Conservation (phyloP, 2,888 invertebrate genomes). For the Ectemnius lituratus region DNA sequence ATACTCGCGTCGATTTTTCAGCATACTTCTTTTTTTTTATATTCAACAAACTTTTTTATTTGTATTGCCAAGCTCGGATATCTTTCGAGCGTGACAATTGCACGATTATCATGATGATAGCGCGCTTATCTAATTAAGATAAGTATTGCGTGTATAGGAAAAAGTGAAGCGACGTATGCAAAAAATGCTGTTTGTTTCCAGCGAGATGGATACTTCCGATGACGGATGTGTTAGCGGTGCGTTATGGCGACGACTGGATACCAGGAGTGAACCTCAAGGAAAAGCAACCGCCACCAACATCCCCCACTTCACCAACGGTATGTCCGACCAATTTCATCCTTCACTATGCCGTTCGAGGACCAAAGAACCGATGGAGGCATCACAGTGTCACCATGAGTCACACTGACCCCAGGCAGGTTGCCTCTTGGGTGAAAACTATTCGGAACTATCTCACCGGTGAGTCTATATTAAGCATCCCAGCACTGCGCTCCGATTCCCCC, state of each 20-base stretch:
- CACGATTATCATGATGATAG: too few relatives aligned
- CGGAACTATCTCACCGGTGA: slow-evolving; percentile 79
- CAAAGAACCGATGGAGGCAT: slow-evolving; percentile 81
- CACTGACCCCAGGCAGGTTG: slow-evolving; percentile 81
- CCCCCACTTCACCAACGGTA: slow-evolving; percentile 59
- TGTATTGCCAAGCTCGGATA: too few relatives aligned
- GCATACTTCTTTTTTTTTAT: too few relatives aligned
- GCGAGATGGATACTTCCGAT: slow-evolving; percentile 80
- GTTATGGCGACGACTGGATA: slow-evolving; percentile 77
- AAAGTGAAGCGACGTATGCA: too few relatives aligned
- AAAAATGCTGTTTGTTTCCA: slow-evolving; percentile 58
- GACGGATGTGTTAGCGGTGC: slow-evolving; percentile 80
- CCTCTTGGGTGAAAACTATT: slow-evolving; percentile 82
- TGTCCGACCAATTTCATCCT: slow-evolving; percentile 80
- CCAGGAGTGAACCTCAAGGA: slow-evolving; percentile 72
- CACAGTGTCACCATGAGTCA: slow-evolving; percentile 81
- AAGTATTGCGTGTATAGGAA: too few relatives aligned
- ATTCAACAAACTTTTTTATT: too few relatives aligned
- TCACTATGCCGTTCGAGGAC: slow-evolving; percentile 81
- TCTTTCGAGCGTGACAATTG: too few relatives aligned
- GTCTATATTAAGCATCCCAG: slow-evolving; percentile 40
- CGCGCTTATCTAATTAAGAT: too few relatives aligned
- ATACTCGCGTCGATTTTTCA: too few relatives aligned
- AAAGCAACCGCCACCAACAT: slow-evolving; percentile 58
- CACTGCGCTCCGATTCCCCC: too few relatives aligned